A percentile compares a stretch with the other conserved stretches of the same genome.
phyloP scores from a whole-genome alignment of 2,113 vertebrate genomes.

The Sciurus niger region DNA sequence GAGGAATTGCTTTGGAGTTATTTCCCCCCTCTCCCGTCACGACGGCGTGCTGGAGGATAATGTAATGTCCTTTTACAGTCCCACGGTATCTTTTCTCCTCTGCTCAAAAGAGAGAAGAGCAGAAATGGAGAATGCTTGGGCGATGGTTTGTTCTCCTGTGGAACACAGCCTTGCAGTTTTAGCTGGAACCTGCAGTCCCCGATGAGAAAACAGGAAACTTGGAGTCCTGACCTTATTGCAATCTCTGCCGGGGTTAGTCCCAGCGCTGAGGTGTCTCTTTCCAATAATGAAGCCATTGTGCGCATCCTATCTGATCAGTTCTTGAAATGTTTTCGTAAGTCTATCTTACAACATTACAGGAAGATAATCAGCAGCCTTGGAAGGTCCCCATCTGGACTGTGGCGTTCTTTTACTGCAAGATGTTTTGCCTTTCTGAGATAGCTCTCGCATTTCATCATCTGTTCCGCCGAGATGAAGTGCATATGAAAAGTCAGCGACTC shows the following conservation, averaged over 20 bases:
- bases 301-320: conserved; percentile 88
- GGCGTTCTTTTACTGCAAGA: conserved; percentile 91
- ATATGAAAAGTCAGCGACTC: conserved; percentile 97
- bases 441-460: conserved; percentile 99
- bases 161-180: conserved; percentile 72
- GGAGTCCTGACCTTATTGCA: conserved; percentile 81
- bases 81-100: conserved; percentile 45
- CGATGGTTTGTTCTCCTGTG: conserved; percentile 14
- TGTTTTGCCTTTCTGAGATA: conserved; percentile 92
- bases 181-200: conserved; percentile 60
- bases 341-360: conserved; percentile 91
- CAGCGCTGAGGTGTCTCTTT: conserved; percentile 82
- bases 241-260: conserved; percentile 81
- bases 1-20: conserved; percentile 41
- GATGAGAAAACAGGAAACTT: conserved; percentile 78
- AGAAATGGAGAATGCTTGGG: not conserved
- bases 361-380: conserved; percentile 93
- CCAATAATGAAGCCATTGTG: conserved; percentile 90
- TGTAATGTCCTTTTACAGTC: conserved; percentile 64
- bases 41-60: conserved; percentile 67
- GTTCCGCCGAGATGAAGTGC: conserved; percentile 94
- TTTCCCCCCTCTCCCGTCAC: not conserved
- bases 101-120: not conserved
- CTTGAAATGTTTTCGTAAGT: conserved; percentile 91
- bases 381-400: conserved; percentile 97